Percentiles rank a stretch among this genome's conserved stretches.
Conservation (phyloP, 2,113 vertebrate species). For the Eulacestoma nigropectus region DNA sequence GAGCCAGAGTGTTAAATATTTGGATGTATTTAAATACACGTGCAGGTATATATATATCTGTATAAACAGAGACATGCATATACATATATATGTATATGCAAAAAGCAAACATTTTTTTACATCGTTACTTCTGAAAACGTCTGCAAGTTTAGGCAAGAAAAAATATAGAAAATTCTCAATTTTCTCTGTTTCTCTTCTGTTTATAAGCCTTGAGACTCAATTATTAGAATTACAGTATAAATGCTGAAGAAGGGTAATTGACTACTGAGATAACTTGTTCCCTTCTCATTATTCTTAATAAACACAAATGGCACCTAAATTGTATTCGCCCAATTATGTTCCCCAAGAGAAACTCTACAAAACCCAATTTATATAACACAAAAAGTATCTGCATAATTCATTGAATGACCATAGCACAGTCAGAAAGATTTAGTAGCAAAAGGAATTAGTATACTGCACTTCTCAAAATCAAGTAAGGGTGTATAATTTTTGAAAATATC, state of each 20-base stretch:
- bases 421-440: neutral
- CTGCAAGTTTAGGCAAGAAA: neutral
- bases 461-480: neutral
- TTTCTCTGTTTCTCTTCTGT: neutral
- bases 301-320: neutral
- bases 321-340: neutral
- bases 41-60: neutral
- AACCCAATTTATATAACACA: neutral
- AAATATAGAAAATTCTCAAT: neutral
- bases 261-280: neutral
- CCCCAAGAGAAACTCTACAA: neutral
- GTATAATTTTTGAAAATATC: neutral
- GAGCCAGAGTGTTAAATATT: neutral
- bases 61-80: too few relatives aligned
- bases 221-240: neutral
- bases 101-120: neutral
- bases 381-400: neutral
- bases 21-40: neutral
- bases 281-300: slow-evolving; percentile 16
- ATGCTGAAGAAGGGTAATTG: neutral
- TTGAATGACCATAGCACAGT: neutral
- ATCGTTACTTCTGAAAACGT: neutral
- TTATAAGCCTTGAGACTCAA: neutral
- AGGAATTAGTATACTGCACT: neutral
- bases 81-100: rapidly evolving